Conservation (phyloP, 1,140 invertebrate genomes). For the Medauroidea extradentata region DNA sequence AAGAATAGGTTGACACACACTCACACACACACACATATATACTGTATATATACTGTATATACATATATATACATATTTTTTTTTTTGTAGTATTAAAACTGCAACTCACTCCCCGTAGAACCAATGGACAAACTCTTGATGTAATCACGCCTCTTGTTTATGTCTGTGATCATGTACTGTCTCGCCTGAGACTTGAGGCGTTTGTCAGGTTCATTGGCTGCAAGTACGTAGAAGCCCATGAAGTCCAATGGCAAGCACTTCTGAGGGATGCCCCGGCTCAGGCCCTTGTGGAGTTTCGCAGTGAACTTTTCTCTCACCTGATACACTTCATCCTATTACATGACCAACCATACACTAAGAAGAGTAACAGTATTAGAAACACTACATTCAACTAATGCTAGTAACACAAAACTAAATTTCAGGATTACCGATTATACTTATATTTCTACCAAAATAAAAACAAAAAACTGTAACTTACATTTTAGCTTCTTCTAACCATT, state of each 20-base stretch:
- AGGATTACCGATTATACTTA: too few species aligned
- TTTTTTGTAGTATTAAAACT: too few species aligned
- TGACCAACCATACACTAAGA: background rate
- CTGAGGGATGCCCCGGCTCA: conserved; percentile 73
- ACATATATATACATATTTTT: too few species aligned
- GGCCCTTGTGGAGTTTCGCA: conserved; percentile 86
- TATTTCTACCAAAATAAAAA: too few species aligned
- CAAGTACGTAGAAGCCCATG: conserved; percentile 92
- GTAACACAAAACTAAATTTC: too few species aligned
- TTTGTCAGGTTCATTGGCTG: conserved; percentile 78
- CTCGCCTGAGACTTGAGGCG: conserved; percentile 62
- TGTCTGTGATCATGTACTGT: conserved; percentile 78
- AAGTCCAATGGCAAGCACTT: conserved; percentile 92
- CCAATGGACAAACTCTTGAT: conserved; percentile 69
- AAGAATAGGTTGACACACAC: too few species aligned
- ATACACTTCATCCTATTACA: conserved; percentile 72
- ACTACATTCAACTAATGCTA: too few species aligned
- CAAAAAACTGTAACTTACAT: too few species aligned
- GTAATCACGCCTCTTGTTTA: conserved; percentile 86
- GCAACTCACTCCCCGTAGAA: conserved; percentile 35
- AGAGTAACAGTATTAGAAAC: background rate
- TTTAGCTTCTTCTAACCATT: too few species aligned
- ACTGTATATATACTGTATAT: too few species aligned
- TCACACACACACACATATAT: too few species aligned
- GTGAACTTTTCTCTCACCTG: conserved; percentile 89